Evolutionary conservation across 2,888 invertebrate genomes (phyloP), one percentile per base, ranked within the genome.

Genomic region (Enchytraeus crypticus): DNA sequence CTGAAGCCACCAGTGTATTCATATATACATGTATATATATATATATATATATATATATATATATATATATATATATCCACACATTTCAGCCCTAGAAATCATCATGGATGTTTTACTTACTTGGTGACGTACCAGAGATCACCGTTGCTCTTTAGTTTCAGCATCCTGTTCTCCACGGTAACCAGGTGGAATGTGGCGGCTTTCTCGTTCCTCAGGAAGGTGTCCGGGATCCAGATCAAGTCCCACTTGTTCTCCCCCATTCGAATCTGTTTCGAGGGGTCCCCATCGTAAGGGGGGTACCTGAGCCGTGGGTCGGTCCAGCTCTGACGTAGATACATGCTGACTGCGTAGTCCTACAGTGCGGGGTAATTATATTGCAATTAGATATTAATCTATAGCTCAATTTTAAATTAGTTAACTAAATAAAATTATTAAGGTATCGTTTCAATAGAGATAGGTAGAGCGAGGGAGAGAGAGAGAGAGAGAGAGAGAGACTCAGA

Each of bases 191-290:
- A 64, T 47, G 53, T 63, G 47, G 64, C 64, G 30, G 60, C 57
- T 43, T 64, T 64, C 45, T 64, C 64, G 57, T 64, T 64, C 21
- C 64, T 32, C 21, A 63, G 49, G 57, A 67, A 67, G 21, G 64
- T 67, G 43, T 67, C 67, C 2, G 67, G 67, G 4, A 67, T 53
- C 67, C 67, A 67, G 33, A 67, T 64, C 18, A 64, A 51, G 5
- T 67, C 45, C 62, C 63, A 66, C 29, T 58, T 59, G 21, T 57
- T 57, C 21, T 63, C 66, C 14, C 67, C 66, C 21, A 66, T 60
- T 47, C 62, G 60, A 5, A 65, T 53, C 26, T 49, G 45, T 14
- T 8, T 14, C 18, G 38, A 38, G 8, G 26, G 4, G n/a, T n/a
- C n/a, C n/a, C n/a, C n/a, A n/a, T n/a, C n/a, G n/a, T n/a, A n/a